Evolutionary conservation across 1,140 invertebrate species (phyloP), one percentile per base, ranked within the genome.

Genomic region (Saccostrea glomerata): DNA sequence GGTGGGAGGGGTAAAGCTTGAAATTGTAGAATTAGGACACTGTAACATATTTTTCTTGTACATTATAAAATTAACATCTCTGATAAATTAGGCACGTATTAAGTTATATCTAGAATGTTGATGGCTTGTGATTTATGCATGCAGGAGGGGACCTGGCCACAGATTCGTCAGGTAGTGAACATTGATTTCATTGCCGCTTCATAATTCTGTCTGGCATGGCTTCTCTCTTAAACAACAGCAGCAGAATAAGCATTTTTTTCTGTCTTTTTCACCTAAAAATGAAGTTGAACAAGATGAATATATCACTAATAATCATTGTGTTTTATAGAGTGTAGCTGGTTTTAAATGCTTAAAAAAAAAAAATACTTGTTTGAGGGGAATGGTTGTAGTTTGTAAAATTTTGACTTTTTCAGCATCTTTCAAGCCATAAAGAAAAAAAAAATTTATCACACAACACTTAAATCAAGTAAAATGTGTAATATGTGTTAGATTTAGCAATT

Each of bases 141-240:
- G 70, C 70, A 77, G 70, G 70, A 30, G 70, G 70, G 2, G 70
- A 77, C 70, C 70, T 77, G 70, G 25, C 70, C 70, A 77, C 30
- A 36, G 70, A 77, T 30, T 13, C 25, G 70, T 77, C 70, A 77
- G 70, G 70, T 77, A 77, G 70, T 30, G 70, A 25, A 77, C 17
- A 63, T 63, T 63, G 25, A 25, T 13, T 77, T 77, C 15, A 30
- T 77, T 25, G 70, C 70, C 25, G 70, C 70, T 77, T 77, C 3
- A 13, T 20, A 30, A 15, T 36, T 77, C 70, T 77, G 23, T 30
- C 70, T 77, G 70, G 70, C 70, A 77, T 77, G 70, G 70, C 70
- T 77, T 77, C 0, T 77, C 70, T 77, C 70, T 77, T 30, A 77
- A 77, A 77, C 70, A 77, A 25, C 70, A 77, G 70, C 70, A 77